Evolutionary conservation across 2,888 invertebrate species (phyloP).

Genomic region (Allacma fusca): DNA sequence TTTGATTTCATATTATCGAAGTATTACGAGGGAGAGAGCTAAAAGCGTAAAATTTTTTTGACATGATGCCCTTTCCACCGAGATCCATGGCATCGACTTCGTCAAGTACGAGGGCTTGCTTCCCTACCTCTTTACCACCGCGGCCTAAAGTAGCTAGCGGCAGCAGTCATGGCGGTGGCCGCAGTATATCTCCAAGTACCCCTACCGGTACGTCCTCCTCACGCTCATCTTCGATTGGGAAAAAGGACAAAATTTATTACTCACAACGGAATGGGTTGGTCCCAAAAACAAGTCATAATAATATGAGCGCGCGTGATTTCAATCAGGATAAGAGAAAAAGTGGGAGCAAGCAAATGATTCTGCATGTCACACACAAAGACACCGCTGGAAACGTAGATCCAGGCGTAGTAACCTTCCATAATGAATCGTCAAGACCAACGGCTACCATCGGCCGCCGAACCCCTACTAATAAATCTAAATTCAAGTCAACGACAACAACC

Average conservation of each 20-base stretch:
- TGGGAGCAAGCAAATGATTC: constrained; percentile 23
- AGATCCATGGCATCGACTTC: neutral
- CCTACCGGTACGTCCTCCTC: constrained; percentile 10
- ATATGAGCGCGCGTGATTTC: constrained; percentile 29
- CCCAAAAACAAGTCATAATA: constrained; percentile 25
- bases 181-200: constrained; percentile 9
- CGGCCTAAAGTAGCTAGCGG: constrained; percentile 26
- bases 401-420: neutral
- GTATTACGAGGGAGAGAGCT: neutral
- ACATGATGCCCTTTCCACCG: constrained; percentile 32
- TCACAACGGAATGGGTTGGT: constrained; percentile 31
- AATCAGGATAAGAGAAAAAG: constrained; percentile 32
- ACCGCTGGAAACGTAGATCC: neutral
- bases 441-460: neutral
- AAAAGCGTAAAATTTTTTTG: neutral
- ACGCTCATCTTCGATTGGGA: constrained; percentile 25
- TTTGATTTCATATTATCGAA: neutral
- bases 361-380: constrained; percentile 23
- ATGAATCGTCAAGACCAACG: neutral
- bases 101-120: constrained; percentile 16
- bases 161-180: constrained; percentile 11
- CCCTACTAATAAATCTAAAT: constrained; percentile 13
- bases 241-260: constrained; percentile 29
- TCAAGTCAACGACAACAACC: constrained; percentile 8
- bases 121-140: constrained; percentile 38